Evolutionary conservation across 2,113 vertebrate genomes (phyloP), one percentile per base, ranked within the genome.

Genomic region (Gavialis gangeticus): DNA sequence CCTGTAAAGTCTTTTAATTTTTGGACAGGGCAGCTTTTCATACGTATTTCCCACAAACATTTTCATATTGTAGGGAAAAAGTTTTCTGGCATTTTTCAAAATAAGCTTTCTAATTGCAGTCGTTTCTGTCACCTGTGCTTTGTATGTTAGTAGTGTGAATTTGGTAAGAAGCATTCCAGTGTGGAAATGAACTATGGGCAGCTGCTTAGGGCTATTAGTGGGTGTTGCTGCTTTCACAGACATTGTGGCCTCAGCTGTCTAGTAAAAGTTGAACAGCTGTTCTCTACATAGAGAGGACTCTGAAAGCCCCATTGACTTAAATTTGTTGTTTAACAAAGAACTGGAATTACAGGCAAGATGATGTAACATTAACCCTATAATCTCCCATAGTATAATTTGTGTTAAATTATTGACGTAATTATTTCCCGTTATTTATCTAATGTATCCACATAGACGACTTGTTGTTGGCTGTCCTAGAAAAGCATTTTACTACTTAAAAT

Each of bases 231-330:
- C 97, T 97, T 94, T 98, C 95, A 84, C 96, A 97, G 97, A 96
- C 93, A 96, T 95, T 88, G 46, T 95, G 96, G 98, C 98, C 98
- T 99, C 99, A 99, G 99, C 98, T 99, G 99, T 98, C 98, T 98
- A 98, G 98, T 98, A 98, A 98, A 98, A 98, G 98, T 97, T 95
- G 97, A 98, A 98, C 99, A 99, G 99, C 99, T 99, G 99, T 98
- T 98, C 96, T 96, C 91, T 96, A 96, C 97, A 97, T 94, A 97
- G 96, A 97, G 98, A 90, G 90, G 94, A 93, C 98, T 97, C 96
- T 98, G 98, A 98, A 98, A 98, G 98, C 97, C 97, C 97, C 94
- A 98, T 98, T 98, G 98, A 98, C 98, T 98, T 98, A 97, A 96
- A 98, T 97, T 97, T 98, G 97, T 96, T 98, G 96, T 97, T 97